Base-by-base conservation (phyloP, 1,140 invertebrate species). In the Ceratosolen solmsi region DNA sequence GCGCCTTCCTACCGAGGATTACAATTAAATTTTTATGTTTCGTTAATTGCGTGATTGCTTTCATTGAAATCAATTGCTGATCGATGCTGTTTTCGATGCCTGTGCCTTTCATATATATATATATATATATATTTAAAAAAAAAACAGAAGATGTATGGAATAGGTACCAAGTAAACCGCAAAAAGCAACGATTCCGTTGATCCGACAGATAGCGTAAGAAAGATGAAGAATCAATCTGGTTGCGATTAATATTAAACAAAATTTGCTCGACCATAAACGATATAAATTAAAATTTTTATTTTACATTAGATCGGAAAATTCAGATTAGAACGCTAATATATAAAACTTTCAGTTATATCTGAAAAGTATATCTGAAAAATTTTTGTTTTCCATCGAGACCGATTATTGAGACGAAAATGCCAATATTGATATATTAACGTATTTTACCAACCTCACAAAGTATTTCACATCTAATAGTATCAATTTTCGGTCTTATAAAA, bases 331-430 rank as follows among this genome's bases (percentile, higher is more conserved):
- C 49, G 38, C 41, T 38, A 22, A n/a, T 27, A n/a, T 2, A 15
- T 5, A 56, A 38, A 38, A 71, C 22, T 65, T 56, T 41, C 33
- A 58, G 51, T 46, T 46, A 78, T 78, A 33, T 36, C n/a, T n/a
- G n/a, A n/a, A 30, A 20, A 46, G 30, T 58, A 56, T 56, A 51
- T 71, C 30, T 58, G 27, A 54, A 79, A 58, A 71, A 79, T 30
- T 5, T 65, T 38, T 36, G 22, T 70, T n/a, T n/a, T 54, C 25
- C 1, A 38, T 70, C 4, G 17, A n/a, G 15, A 70, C 17, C 4
- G n/a, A n/a, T n/a, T n/a, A n/a, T n/a, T 22, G 60, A 68, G 11
- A 54, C n/a, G 30, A 11, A 78, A 78, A 78, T 68, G 20, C 46
- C 38, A 41, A 49, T 49, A 7, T 30, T 73, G 17, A 56, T n/a